A percentile compares a stretch with the other conserved stretches of the same genome.
phyloP scores from a whole-genome alignment of 2,113 vertebrate species.

The Struthidea cinerea region DNA sequence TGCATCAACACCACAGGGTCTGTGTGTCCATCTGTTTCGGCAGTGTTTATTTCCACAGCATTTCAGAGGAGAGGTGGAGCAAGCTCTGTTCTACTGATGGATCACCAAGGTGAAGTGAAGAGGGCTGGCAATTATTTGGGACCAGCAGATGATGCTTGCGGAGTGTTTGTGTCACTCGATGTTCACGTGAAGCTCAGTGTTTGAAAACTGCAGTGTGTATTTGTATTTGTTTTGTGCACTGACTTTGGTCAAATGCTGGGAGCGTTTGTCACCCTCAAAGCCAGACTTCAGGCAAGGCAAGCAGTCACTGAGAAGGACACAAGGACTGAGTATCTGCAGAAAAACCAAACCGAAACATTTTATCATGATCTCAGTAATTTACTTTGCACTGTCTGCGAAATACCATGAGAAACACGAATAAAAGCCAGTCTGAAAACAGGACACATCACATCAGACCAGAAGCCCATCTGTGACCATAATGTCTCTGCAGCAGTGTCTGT shows the following conservation, averaged over 20 bases:
- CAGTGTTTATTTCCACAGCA: not conserved
- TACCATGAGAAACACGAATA: not conserved
- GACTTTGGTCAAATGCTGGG: not conserved
- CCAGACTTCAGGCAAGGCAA: not conserved
- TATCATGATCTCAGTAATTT: not conserved
- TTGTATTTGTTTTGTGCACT: not conserved
- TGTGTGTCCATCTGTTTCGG: fast-evolving
- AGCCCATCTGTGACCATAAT: not conserved
- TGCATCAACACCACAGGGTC: too few species aligned
- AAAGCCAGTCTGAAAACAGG: not conserved
- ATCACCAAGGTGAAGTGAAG: not conserved
- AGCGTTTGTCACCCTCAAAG: not conserved
- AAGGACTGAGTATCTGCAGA: not conserved
- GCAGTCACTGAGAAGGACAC: not conserved
- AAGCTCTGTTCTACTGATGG: not conserved
- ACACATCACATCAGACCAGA: not conserved
- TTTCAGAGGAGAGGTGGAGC: not conserved
- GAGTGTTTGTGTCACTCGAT: not conserved
- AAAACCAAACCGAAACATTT: not conserved
- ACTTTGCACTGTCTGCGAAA: not conserved
- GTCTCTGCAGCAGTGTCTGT: not conserved
- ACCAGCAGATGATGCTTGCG: not conserved
- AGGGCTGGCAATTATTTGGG: not conserved
- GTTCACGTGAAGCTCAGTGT: not conserved
- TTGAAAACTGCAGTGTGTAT: not conserved